phyloP scores from a whole-genome alignment of 2,888 invertebrate species.

The Alitta virens region DNA sequence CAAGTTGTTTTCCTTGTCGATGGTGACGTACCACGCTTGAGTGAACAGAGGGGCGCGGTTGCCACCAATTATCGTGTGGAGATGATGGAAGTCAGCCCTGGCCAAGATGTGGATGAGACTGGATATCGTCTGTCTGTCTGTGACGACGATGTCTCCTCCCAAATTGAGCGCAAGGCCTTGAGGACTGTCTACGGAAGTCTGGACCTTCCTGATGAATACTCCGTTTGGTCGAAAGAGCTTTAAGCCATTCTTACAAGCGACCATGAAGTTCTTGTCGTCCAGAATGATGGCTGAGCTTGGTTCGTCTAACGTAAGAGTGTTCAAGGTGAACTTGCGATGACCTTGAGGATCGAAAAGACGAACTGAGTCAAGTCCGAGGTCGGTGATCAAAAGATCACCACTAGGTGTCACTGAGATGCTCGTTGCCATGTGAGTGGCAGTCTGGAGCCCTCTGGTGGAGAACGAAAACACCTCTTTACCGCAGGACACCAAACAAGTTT shows the following conservation, averaged over 20 bases:
- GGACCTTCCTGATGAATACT: not conserved
- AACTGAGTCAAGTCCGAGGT: constrained; percentile 9
- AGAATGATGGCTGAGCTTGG: not conserved
- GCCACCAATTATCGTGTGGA: constrained; percentile 12
- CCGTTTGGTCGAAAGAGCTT: constrained; percentile 4
- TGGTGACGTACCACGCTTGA: constrained; percentile 10
- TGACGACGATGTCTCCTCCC: constrained; percentile 6
- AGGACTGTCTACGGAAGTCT: not conserved
- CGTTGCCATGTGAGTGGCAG: constrained; percentile 1
- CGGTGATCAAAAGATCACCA: constrained; percentile 4
- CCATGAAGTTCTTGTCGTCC: not conserved
- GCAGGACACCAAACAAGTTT: not conserved
- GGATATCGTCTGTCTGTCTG: not conserved
- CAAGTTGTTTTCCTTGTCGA: not conserved
- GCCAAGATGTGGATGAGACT: constrained; percentile 9
- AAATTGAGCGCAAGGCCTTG: not conserved
- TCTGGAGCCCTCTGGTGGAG: not conserved
- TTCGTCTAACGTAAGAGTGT: constrained; percentile 1
- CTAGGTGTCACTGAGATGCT: not conserved
- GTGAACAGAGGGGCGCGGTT: constrained; percentile 4
- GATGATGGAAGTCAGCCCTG: not conserved
- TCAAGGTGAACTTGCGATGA: not conserved
- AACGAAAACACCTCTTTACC: constrained; percentile 4
- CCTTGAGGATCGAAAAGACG: constrained; percentile 3
- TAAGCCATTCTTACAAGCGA: constrained; percentile 3